phyloP scores from a whole-genome alignment of 2,113 vertebrate genomes.

The Zosterops pallidus region DNA sequence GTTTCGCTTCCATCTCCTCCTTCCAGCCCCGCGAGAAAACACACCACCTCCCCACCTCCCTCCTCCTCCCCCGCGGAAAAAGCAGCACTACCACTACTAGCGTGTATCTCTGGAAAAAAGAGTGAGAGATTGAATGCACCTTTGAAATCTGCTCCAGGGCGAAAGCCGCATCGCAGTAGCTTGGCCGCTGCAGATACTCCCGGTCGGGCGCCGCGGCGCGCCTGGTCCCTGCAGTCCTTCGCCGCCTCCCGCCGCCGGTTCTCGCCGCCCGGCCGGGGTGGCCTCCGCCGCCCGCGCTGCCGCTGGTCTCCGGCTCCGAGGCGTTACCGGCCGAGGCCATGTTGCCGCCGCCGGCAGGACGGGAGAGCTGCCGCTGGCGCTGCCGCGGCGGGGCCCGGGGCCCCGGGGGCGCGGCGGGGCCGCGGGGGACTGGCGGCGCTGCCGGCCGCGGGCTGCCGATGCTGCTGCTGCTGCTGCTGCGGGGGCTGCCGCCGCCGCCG shows the following conservation, averaged over 20 bases:
- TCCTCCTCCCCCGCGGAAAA: slow-evolving; percentile 19
- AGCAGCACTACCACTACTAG: background rate
- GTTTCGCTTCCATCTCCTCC: slow-evolving; percentile 19
- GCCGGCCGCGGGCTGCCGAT: no score
- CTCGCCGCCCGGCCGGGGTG: slow-evolving; percentile 83
- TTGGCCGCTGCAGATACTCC: slow-evolving; percentile 96
- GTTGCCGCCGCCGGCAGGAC: slow-evolving; percentile 81
- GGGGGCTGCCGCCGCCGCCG: no score
- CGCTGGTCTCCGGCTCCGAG: slow-evolving; percentile 81
- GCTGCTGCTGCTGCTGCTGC: no score
- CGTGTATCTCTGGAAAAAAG: background rate
- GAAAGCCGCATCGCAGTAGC: slow-evolving; percentile 95
- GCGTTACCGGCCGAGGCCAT: slow-evolving; percentile 95
- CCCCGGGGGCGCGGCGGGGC: no score
- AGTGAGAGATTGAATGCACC: slow-evolving; percentile 76
- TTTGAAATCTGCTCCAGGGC: slow-evolving; percentile 94
- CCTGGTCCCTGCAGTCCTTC: slow-evolving; percentile 76
- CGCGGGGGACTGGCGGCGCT: no score
- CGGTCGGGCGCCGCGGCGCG: slow-evolving; percentile 79
- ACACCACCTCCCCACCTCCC: background rate
- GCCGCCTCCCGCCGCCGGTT: slow-evolving; percentile 78
- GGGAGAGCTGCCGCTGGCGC: background rate
- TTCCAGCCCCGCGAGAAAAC: slow-evolving; percentile 21
- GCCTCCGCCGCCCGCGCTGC: slow-evolving; percentile 67
- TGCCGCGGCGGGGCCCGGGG: no score